Percentiles rank a stretch among this genome's conserved stretches.
Conservation (phyloP, 1,140 invertebrate species). For the Papilio aristodemus region DNA sequence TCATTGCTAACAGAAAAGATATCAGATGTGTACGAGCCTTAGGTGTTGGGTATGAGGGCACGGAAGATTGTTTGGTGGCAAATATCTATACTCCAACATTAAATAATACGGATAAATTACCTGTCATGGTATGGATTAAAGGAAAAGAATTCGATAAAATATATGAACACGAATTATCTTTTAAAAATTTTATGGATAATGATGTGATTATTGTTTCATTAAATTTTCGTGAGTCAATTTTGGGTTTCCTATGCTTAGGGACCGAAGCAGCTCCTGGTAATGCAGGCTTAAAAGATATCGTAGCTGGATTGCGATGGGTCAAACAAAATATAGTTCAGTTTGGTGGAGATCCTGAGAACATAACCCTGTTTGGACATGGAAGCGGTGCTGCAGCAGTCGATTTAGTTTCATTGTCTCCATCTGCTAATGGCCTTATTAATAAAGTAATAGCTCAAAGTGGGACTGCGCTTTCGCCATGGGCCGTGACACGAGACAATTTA, state of each 20-base stretch:
- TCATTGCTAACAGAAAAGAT: conserved; percentile 55
- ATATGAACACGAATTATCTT: conserved; percentile 50
- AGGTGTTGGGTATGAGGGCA: conserved; percentile 63
- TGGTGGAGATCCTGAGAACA: conserved; percentile 92
- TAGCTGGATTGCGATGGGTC: conserved; percentile 94
- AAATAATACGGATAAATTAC: conserved; percentile 39
- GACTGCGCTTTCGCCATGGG: conserved; percentile 76
- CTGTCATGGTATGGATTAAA: conserved; percentile 75
- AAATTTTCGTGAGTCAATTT: conserved; percentile 67
- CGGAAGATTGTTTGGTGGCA: conserved; percentile 66
- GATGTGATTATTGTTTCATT: conserved; percentile 60
- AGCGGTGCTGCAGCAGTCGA: conserved; percentile 96
- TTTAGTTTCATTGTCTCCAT: conserved; percentile 80
- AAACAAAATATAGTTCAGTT: conserved; percentile 94
- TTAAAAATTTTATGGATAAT: conserved; percentile 58
- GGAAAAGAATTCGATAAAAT: conserved; percentile 62
- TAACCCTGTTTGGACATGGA: conserved; percentile 95
- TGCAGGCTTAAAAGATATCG: conserved; percentile 96
- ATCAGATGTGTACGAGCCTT: conserved; percentile 63
- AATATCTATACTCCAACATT: conserved; percentile 58
- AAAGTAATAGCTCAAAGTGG: conserved; percentile 80
- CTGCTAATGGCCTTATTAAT: conserved; percentile 72
- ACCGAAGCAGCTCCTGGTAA: conserved; percentile 88
- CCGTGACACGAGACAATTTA: conserved; percentile 65
- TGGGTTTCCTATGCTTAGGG: conserved; percentile 82